Evolutionary conservation across 2,113 vertebrate genomes (phyloP), one percentile per base, ranked within the genome.

Genomic region (Abramis brama): DNA sequence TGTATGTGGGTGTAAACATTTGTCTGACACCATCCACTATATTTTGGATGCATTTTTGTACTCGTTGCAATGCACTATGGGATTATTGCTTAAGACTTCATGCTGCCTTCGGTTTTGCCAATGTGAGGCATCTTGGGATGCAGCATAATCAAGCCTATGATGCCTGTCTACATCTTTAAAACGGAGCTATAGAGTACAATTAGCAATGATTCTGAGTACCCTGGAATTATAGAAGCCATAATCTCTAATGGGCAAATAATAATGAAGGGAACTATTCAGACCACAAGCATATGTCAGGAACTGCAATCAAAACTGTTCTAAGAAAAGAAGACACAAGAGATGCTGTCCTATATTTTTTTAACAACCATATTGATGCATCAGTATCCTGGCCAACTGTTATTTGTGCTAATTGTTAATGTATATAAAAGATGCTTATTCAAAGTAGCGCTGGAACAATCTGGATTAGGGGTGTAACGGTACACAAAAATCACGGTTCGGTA

Each of bases 261-360:
- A 89, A 71, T 87, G 66, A 85, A 87, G 73, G 43, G 47, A 88
- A 79, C 76, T 71, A 79, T 87, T 30, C 25, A 77, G 30, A 88
- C 73, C 81, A 86, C 73, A 85, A 85, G 25, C 75, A 15, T 88
- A 68, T 79, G 84, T 55, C 81, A 86, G 27, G 57, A 78, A 82
- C 43, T n/a, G 75, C 25, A 76, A 83, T 52, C 64, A 82, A 84
- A 52, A 85, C 55, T 78, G 66, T 86, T 84, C 59, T 85, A 21
- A n/a, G 30, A 73, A 33, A 81, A 50, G 60, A 5, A 43, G 86
- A 57, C 70, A 27, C 76, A 75, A 27, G 7, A 36, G 27, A 82
- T 50, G 66, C 23, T 21, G 25, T 33, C 27, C 47, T 55, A 21
- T 30, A 55, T 77, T 33, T 77, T 77, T 55, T 50, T n/a, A 50